Evolutionary conservation across 2,888 invertebrate species (phyloP).

Genomic region (Drosophila siamana): DNA sequence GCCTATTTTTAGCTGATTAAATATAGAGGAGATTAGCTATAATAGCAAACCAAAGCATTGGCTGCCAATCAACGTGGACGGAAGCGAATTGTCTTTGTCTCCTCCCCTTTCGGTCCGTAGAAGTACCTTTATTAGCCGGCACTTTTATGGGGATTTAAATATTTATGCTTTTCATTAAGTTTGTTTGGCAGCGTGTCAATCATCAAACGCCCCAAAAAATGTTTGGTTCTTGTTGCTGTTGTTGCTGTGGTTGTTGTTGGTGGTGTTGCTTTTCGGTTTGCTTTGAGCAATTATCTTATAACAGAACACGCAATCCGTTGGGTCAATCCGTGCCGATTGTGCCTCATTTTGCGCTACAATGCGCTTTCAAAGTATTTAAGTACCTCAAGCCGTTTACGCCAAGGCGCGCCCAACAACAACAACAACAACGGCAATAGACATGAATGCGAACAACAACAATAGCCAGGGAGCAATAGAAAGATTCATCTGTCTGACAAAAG

Average conservation of each 20-base stretch:
- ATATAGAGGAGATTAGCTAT: slow-evolving; percentile 10
- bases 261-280: slow-evolving; percentile 33
- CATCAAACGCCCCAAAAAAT: slow-evolving; percentile 41
- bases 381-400: slow-evolving; percentile 70
- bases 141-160: slow-evolving; percentile 57
- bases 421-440: slow-evolving; percentile 21
- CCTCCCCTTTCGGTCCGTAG: neutral
- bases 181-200: slow-evolving; percentile 64
- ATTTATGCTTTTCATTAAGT: slow-evolving; percentile 70
- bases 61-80: slow-evolving; percentile 9
- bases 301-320: slow-evolving; percentile 64
- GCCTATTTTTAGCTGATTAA: slow-evolving; percentile 12
- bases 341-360: slow-evolving; percentile 78
- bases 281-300: slow-evolving; percentile 75
- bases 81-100: neutral
- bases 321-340: slow-evolving; percentile 68
- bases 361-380: slow-evolving; percentile 77
- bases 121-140: slow-evolving; percentile 43
- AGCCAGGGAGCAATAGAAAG: slow-evolving; percentile 32
- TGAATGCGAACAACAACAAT: slow-evolving; percentile 7
- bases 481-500: slow-evolving; percentile 50
- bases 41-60: neutral
- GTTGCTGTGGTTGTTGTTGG: slow-evolving; percentile 17
- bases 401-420: slow-evolving; percentile 35
- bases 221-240: slow-evolving; percentile 20